Percentiles rank a stretch among this genome's conserved stretches.
Conservation (phyloP, 2,113 vertebrate species). For the Lamprotornis superbus region DNA sequence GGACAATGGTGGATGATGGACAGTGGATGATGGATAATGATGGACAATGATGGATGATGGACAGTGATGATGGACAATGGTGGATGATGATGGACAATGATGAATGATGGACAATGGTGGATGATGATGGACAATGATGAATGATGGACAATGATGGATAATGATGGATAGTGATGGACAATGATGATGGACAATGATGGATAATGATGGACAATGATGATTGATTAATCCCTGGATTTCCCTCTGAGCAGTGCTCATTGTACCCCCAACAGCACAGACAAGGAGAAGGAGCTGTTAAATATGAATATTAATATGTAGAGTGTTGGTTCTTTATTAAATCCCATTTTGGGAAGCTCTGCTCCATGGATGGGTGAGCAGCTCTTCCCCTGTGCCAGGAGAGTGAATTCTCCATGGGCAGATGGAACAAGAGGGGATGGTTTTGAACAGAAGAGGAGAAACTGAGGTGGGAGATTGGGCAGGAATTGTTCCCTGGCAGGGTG, state of each 20-base stretch:
- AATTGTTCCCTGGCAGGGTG: background rate
- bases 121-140: background rate
- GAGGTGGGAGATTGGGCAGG: background rate
- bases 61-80: background rate
- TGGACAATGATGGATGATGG: too few relatives aligned
- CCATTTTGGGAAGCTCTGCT: background rate
- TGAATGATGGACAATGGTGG: too few relatives aligned
- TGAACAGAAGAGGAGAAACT: background rate
- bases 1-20: too few relatives aligned
- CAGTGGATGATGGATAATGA: too few relatives aligned
- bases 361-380: background rate
- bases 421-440: background rate
- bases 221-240: background rate
- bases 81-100: background rate
- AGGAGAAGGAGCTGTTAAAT: background rate
- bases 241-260: accelerated
- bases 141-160: too few relatives aligned
- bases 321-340: background rate
- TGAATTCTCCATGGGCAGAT: background rate
- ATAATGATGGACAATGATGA: background rate
- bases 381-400: background rate
- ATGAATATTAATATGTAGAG: background rate
- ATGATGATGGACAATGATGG: background rate
- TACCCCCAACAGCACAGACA: accelerated
- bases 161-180: too few relatives aligned